phyloP scores from a whole-genome alignment of 2,113 vertebrate species.

The Natator depressus region DNA sequence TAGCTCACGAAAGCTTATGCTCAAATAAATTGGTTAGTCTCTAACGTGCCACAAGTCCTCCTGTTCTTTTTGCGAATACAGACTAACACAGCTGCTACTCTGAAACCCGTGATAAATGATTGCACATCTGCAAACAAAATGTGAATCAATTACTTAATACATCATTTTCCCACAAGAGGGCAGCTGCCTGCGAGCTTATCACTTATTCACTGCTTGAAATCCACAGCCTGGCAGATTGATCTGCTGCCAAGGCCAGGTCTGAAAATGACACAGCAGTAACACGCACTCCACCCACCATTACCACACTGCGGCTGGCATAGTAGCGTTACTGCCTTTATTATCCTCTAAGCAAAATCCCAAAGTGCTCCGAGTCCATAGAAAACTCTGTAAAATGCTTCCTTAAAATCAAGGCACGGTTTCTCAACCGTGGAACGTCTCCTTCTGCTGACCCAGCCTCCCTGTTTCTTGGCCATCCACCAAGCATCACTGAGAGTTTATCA shows the following conservation, averaged over 20 bases:
- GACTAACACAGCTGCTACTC: too few relatives aligned
- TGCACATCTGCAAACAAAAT: rapidly evolving
- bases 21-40: too few relatives aligned
- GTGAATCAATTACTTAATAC: neutral
- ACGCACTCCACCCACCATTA: neutral
- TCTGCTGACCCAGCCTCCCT: neutral
- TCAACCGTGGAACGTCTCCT: neutral
- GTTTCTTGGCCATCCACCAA: neutral
- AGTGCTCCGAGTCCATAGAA: neutral
- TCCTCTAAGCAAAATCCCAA: neutral
- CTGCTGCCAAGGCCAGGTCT: neutral
- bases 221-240: rapidly evolving
- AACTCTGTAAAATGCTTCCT: neutral
- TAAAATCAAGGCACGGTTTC: neutral
- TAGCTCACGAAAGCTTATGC: too few relatives aligned
- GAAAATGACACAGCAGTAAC: neutral
- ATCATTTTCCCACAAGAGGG: conserved; percentile 11
- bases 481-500: neutral
- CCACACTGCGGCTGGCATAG: neutral
- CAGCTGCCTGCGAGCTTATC: neutral
- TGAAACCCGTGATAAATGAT: neutral
- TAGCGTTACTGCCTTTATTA: neutral
- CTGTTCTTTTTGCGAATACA: too few relatives aligned
- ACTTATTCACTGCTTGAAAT: rapidly evolving
- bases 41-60: too few relatives aligned